Evolutionary conservation across 2,113 vertebrate genomes (phyloP).

Genomic region (Xyrauchen texanus): DNA sequence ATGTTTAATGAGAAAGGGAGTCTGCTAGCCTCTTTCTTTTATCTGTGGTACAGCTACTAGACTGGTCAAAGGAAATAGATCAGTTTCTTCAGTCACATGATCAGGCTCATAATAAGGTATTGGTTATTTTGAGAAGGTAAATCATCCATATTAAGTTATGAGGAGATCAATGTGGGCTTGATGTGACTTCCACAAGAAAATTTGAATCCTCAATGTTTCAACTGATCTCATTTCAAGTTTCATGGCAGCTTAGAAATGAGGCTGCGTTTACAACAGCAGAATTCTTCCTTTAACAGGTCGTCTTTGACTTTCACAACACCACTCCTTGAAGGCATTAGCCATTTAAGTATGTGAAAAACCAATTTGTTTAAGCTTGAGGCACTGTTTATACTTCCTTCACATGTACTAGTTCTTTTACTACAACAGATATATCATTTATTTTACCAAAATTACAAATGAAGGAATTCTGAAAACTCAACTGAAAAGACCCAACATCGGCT

Average conservation of each 20-base stretch:
- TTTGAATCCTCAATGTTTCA: not conserved
- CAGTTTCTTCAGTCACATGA: slow-evolving; percentile 3
- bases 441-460: slow-evolving; percentile 47
- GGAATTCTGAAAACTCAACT: slow-evolving; percentile 10
- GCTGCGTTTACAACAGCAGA: slow-evolving; percentile 27
- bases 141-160: not conserved
- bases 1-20: not conserved
- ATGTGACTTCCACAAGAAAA: not conserved
- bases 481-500: slow-evolving; percentile 23
- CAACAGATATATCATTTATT: slow-evolving; percentile 40
- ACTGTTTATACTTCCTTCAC: slow-evolving; percentile 42
- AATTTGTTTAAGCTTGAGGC: slow-evolving; percentile 44
- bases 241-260: slow-evolving; percentile 49
- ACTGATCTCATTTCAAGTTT: slow-evolving; percentile 34
- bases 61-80: slow-evolving; percentile 8
- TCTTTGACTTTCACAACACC: slow-evolving; percentile 25
- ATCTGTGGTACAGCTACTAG: not conserved
- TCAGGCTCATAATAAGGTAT: not conserved
- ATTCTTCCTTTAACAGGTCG: not conserved
- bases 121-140: not conserved
- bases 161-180: not conserved
- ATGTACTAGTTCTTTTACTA: slow-evolving; percentile 39
- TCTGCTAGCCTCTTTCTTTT: slow-evolving; percentile 2
- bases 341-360: slow-evolving; percentile 42
- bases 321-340: slow-evolving; percentile 48